Conservation (phyloP, 2,888 invertebrate genomes). For the Arge pagana region DNA sequence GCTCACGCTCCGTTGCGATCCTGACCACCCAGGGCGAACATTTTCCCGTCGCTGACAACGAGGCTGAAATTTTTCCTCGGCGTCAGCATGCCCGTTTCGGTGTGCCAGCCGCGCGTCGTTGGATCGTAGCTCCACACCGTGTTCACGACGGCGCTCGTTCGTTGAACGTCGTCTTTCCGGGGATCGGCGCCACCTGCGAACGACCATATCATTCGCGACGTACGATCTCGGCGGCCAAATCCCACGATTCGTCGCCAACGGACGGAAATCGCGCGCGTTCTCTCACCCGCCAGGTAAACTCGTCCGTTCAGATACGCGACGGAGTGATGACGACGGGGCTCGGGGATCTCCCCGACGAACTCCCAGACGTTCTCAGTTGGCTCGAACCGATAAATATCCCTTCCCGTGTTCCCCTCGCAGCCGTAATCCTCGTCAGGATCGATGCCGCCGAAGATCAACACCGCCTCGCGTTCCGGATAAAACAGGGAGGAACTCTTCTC, state of each 20-base stretch:
- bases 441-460: slow-evolving; percentile 72
- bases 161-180: slow-evolving; percentile 63
- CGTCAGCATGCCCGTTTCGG: slow-evolving; percentile 65
- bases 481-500: slow-evolving; percentile 63
- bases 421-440: slow-evolving; percentile 68
- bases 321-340: slow-evolving; percentile 72
- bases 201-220: too few species aligned
- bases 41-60: slow-evolving; percentile 67
- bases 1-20: slow-evolving; percentile 64
- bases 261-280: slow-evolving; percentile 2
- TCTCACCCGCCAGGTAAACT: slow-evolving; percentile 69
- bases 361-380: slow-evolving; percentile 69
- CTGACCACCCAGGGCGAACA: slow-evolving; percentile 75
- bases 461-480: slow-evolving; percentile 65
- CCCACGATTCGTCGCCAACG: neutral
- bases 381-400: slow-evolving; percentile 67
- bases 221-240: too few species aligned
- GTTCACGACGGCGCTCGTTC: slow-evolving; percentile 64
- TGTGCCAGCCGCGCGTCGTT: slow-evolving; percentile 67
- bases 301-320: slow-evolving; percentile 67
- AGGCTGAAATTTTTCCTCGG: slow-evolving; percentile 73
- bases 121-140: slow-evolving; percentile 75
- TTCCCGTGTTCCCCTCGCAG: slow-evolving; percentile 64
- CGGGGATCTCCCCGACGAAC: slow-evolving; percentile 69
- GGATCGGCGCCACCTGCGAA: slow-evolving; percentile 69